Percentiles rank a stretch among this genome's conserved stretches.
Conservation (phyloP, 1,140 invertebrate genomes). For the Halictus rubicundus region DNA sequence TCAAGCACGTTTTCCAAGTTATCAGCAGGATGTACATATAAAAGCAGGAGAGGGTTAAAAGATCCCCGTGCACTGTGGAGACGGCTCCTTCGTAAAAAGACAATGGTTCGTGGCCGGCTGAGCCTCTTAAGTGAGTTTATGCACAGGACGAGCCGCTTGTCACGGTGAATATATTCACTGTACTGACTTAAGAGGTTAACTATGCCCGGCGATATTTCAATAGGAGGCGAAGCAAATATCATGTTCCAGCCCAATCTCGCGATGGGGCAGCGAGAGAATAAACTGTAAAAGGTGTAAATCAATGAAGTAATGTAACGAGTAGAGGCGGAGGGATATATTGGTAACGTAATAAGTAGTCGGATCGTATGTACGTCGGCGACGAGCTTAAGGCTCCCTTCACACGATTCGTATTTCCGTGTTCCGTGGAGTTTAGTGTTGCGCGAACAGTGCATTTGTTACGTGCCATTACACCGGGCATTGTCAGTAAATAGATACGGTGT, state of each 20-base stretch:
- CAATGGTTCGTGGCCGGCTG: conserved; percentile 4
- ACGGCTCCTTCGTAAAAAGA: conserved; percentile 1
- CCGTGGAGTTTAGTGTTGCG: background rate
- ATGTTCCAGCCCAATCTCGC: conserved; percentile 42
- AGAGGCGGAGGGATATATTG: conserved; percentile 39
- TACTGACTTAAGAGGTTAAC: conserved; percentile 47
- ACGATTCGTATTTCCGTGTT: background rate
- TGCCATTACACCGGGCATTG: too few species aligned
- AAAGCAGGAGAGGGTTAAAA: background rate
- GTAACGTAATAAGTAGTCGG: conserved; percentile 49
- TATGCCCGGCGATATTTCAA: conserved; percentile 46
- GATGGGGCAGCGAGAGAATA: conserved; percentile 24
- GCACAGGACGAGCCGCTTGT: conserved; percentile 36
- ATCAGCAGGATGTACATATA: background rate
- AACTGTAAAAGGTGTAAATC: conserved; percentile 47
- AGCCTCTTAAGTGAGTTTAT: conserved; percentile 24
- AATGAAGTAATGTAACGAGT: conserved; percentile 44
- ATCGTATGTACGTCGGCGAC: conserved; percentile 36
- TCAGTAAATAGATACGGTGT: background rate
- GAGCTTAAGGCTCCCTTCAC: conserved; percentile 10
- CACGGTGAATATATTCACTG: conserved; percentile 44
- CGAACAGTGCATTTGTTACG: background rate
- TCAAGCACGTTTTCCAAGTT: background rate
- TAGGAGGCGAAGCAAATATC: conserved; percentile 50
- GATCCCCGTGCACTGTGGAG: background rate